Conservation (phyloP, 2,113 vertebrate species). For the Phyllostomus hastatus region DNA sequence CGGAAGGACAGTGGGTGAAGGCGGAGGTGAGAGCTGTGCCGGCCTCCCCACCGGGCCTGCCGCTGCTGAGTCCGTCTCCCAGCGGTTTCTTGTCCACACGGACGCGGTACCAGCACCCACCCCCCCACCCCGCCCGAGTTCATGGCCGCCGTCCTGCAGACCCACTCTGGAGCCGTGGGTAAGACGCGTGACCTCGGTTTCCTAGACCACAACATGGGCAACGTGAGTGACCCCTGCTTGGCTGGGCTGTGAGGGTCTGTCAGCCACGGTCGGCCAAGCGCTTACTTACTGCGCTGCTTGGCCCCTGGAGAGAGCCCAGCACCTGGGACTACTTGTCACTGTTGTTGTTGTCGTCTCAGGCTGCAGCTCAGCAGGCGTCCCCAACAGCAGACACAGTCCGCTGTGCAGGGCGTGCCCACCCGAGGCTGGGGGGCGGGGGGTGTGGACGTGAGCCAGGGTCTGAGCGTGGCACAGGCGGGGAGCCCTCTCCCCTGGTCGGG, state of each 20-base stretch:
- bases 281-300: not conserved
- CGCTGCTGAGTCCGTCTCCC: not conserved
- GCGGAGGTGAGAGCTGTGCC: not conserved
- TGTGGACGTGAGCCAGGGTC: fast-evolving
- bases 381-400: not conserved
- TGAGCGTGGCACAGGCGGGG: too few relatives aligned
- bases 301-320: not conserved
- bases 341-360: too few relatives aligned
- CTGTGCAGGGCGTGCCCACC: not conserved
- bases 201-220: not conserved
- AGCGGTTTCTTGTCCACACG: not conserved
- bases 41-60: not conserved
- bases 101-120: too few relatives aligned
- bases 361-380: not conserved
- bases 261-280: fast-evolving
- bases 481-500: too few relatives aligned
- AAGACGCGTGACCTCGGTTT: not conserved
- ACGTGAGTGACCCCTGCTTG: fast-evolving
- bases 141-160: not conserved
- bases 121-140: too few relatives aligned
- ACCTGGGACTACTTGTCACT: too few relatives aligned
- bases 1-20: not conserved
- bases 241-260: not conserved
- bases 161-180: not conserved
- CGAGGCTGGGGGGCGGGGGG: fast-evolving